Conservation (phyloP, 2,113 vertebrate genomes). For the Podarcis raffonei region DNA sequence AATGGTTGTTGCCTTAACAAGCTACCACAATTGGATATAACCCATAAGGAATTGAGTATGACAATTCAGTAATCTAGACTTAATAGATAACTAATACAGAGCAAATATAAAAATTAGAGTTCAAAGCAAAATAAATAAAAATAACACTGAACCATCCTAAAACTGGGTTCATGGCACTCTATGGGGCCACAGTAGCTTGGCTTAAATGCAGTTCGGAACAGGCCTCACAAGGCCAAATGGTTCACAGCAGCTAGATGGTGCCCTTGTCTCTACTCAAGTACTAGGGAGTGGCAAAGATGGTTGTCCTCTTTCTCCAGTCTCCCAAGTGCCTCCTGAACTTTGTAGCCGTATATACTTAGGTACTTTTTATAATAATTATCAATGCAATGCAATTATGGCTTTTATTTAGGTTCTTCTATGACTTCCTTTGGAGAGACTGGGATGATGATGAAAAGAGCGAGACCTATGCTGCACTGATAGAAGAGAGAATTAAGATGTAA, state of each 20-base stretch:
- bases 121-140: background rate
- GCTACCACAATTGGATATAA: no score
- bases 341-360: background rate
- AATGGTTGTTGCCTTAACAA: no score
- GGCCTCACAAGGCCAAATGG: no score
- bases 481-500: conserved; percentile 79
- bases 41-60: no score
- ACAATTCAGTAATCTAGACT: no score
- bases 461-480: conserved; percentile 67
- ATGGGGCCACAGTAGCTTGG: background rate
- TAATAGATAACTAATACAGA: no score
- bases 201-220: background rate
- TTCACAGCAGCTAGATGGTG: no score
- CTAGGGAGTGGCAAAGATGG: background rate
- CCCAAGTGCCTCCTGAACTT: background rate
- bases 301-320: background rate
- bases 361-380: background rate
- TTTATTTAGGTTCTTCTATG: conserved; percentile 70
- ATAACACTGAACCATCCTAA: background rate
- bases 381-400: background rate
- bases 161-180: background rate
- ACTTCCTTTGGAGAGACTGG: conserved; percentile 73
- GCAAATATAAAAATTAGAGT: no score
- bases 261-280: background rate
- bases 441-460: conserved; percentile 72